Percentiles rank a stretch among this genome's conserved stretches.
Conservation (phyloP, 1,140 invertebrate genomes). For the Rhopalosiphum padi region DNA sequence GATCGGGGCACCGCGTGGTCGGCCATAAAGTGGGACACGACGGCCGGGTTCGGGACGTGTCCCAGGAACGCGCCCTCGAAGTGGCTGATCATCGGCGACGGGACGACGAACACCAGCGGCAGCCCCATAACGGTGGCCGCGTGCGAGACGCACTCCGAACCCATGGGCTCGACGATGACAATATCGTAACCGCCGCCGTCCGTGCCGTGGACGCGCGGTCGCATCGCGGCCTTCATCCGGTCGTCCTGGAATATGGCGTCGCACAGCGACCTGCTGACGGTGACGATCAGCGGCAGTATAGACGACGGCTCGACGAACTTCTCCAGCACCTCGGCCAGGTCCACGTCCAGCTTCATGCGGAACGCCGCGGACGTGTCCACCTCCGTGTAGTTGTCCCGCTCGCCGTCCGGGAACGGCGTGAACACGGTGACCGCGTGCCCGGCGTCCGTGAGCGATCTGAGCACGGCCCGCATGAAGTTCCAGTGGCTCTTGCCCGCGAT, state of each 20-base stretch:
- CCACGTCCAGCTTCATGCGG: background rate
- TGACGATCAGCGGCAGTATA: background rate
- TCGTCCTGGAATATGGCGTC: background rate
- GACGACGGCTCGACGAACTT: background rate
- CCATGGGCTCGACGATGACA: background rate
- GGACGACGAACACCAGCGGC: background rate
- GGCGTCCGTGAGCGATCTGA: conserved; percentile 70
- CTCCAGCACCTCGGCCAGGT: background rate
- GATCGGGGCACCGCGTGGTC: background rate
- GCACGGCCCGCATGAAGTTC: conserved; percentile 70
- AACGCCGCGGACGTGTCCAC: conserved; percentile 37
- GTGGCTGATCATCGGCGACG: conserved; percentile 14
- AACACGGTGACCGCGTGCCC: conserved; percentile 75
- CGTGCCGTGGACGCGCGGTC: background rate
- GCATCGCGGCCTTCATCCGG: background rate
- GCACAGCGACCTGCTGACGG: background rate
- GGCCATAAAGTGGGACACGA: background rate
- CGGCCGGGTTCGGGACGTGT: conserved; percentile 14
- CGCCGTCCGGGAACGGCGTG: conserved; percentile 69
- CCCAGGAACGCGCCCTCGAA: background rate
- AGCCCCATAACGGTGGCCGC: background rate
- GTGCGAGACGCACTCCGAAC: background rate
- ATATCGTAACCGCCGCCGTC: background rate
- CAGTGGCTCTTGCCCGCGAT: conserved; percentile 74
- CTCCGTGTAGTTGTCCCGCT: conserved; percentile 58